Conservation (phyloP, 2,113 vertebrate genomes). For the Cyphomyrus plagiostoma region DNA sequence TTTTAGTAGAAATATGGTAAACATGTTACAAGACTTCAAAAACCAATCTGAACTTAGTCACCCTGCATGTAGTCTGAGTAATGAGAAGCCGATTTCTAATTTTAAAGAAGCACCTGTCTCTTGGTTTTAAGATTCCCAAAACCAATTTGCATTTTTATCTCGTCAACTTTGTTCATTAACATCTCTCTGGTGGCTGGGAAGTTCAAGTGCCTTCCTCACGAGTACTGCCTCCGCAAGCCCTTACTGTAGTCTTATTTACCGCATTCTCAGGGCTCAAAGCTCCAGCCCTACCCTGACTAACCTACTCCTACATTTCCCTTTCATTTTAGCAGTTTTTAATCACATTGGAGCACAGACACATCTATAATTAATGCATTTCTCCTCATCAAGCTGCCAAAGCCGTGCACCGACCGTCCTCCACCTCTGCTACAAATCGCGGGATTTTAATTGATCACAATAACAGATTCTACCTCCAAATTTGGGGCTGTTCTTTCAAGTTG, state of each 20-base stretch:
- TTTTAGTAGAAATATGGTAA: not conserved
- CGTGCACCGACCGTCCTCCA: not conserved
- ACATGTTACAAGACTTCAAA: not conserved
- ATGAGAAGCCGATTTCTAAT: slow-evolving; percentile 7
- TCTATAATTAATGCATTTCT: slow-evolving; percentile 5
- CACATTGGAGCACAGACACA: not conserved
- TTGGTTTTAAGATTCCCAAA: slow-evolving; percentile 8
- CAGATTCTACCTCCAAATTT: not conserved
- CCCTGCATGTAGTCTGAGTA: not conserved
- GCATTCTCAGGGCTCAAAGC: not conserved
- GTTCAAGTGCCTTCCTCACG: slow-evolving; percentile 17
- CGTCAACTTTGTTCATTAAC: slow-evolving; percentile 9
- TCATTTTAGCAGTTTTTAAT: slow-evolving; percentile 10
- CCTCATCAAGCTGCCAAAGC: not conserved
- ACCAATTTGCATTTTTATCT: slow-evolving; percentile 16
- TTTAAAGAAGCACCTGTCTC: slow-evolving; percentile 16
- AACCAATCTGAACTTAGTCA: not conserved
- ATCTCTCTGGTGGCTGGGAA: not conserved
- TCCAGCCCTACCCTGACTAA: not conserved
- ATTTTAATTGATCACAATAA: not conserved
- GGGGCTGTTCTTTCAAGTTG: not conserved
- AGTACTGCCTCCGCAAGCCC: not conserved
- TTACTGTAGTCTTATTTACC: slow-evolving; percentile 15
- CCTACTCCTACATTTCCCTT: not conserved
- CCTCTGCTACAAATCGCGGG: not conserved